These are phyloP conservation scores for Lasiurus cinereus DNA, from an alignment of 2,113 vertebrate species.

Conservation along the genomic window DNA sequence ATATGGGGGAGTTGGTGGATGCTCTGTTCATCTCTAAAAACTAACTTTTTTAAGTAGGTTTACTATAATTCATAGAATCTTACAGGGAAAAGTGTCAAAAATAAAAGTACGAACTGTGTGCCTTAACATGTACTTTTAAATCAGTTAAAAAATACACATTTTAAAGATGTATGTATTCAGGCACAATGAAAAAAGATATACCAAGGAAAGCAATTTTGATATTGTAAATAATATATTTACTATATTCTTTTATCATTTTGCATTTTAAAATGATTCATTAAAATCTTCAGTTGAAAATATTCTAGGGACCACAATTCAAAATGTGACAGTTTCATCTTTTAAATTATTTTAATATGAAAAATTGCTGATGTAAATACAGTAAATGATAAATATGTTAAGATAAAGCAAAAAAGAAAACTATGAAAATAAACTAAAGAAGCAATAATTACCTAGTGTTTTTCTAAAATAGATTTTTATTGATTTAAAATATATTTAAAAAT, in stretches of 20 bases:
- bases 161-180: background rate
- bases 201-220: slow-evolving; percentile 50
- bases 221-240: background rate
- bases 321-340: slow-evolving; percentile 30
- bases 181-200: slow-evolving; percentile 37
- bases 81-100: background rate
- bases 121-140: slow-evolving; percentile 1
- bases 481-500: too few species aligned
- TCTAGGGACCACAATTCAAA: slow-evolving; percentile 27
- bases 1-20: slow-evolving; percentile 8
- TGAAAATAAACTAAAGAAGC: slow-evolving; percentile 17
- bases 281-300: slow-evolving; percentile 45
- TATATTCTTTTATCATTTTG: background rate
- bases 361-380: background rate
- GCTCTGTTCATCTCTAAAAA: background rate
- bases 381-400: slow-evolving; percentile 12
- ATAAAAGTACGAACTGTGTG: background rate
- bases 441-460: background rate
- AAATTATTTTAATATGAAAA: slow-evolving; percentile 28
- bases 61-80: background rate
- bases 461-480: too few species aligned
- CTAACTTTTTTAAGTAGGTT: background rate
- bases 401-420: background rate
- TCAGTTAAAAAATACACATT: slow-evolving; percentile 1
- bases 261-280: slow-evolving; percentile 27